Percentiles rank a stretch among this genome's conserved stretches.
These are phyloP conservation scores for Clusia tigrina DNA, from an alignment of 2,888 invertebrate genomes.

Conservation along the genomic window DNA sequence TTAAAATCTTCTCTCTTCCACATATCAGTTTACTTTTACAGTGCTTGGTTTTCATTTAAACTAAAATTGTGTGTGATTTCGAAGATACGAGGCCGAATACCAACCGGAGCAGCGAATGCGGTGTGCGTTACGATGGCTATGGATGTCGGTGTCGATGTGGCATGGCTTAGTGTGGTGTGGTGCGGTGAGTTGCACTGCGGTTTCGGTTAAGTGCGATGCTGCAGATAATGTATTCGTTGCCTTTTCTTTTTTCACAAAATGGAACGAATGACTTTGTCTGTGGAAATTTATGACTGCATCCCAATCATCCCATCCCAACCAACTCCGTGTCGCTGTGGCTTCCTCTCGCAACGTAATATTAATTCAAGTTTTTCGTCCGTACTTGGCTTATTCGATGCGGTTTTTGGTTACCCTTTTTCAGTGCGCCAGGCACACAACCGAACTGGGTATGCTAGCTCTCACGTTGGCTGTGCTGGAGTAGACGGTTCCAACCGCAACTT, in stretches of 20 bases:
- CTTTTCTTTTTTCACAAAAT: constrained; percentile 47
- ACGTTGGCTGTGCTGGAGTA: not conserved
- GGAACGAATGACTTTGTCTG: constrained; percentile 59
- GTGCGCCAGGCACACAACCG: not conserved
- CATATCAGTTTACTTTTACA: constrained; percentile 27
- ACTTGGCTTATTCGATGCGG: not conserved
- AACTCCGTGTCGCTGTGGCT: constrained; percentile 44
- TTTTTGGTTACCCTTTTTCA: not conserved
- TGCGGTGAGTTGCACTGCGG: constrained; percentile 23
- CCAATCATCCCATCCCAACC: constrained; percentile 36
- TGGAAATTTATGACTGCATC: constrained; percentile 53
- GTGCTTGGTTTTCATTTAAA: constrained; percentile 50
- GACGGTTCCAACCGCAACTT: not conserved
- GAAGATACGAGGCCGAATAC: constrained; percentile 46
- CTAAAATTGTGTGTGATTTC: constrained; percentile 52
- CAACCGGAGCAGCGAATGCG: constrained; percentile 6
- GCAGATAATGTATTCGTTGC: constrained; percentile 32
- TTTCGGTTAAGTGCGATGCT: constrained; percentile 29
- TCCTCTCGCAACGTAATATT: not conserved
- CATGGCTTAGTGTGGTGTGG: constrained; percentile 4
- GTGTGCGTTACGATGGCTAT: constrained; percentile 11
- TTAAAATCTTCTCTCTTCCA: constrained; percentile 39
- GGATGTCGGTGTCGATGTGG: constrained; percentile 23
- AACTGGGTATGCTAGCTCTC: not conserved
- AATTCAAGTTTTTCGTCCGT: constrained; percentile 8